Base-by-base conservation (phyloP, 2,113 vertebrate genomes). In the Murina feae region DNA sequence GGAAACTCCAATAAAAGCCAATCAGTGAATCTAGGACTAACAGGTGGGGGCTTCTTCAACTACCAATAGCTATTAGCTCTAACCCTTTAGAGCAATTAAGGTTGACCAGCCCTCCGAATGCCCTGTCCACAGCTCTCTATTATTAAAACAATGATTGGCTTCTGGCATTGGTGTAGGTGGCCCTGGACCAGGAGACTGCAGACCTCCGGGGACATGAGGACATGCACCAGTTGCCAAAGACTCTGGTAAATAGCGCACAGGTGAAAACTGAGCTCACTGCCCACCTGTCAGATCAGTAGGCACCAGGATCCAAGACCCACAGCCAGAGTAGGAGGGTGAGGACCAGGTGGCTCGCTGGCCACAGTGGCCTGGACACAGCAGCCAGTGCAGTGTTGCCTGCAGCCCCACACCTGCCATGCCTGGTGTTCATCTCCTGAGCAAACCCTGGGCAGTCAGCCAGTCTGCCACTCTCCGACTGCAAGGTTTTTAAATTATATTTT, bases 161-260 rank as follows among this genome's bases (percentile, higher is more conserved):
- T n/a, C n/a, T n/a, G n/a, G n/a, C n/a, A n/a, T 98, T 99, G 30
- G 98, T 98, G 0, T 98, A 99, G 96, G 98, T 98, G 72, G 98
- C 98, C 0, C 98, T 0, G 98, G 93, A 98, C 98, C 68, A 99
- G 98, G 35, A 99, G 98, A 74, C 96, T 98, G 97, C 98, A 99
- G 81, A 98, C 98, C 85, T 98, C 98, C 1, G 98, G 98, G 39
- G 98, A 98, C 90, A 98, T 98, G 53, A 98, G 98, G 97, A 23
- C 21, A 9, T 17, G 4, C 37, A 80, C 51, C 35, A 58, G 23
- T 80, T 35, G 16, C 35, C 6, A 16, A 58, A 58, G 53, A 25
- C 55, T 53, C 53, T 39, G 35, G 35, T 80, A 6, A 39, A 39
- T 14, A 30, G 53, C 0, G 1, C 9, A 39, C 78, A 80, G 78